Percentiles rank a stretch among this genome's conserved stretches.
Evolutionary conservation across 1,140 invertebrate genomes (phyloP).

Genomic region (Drosophila baimaii): DNA sequence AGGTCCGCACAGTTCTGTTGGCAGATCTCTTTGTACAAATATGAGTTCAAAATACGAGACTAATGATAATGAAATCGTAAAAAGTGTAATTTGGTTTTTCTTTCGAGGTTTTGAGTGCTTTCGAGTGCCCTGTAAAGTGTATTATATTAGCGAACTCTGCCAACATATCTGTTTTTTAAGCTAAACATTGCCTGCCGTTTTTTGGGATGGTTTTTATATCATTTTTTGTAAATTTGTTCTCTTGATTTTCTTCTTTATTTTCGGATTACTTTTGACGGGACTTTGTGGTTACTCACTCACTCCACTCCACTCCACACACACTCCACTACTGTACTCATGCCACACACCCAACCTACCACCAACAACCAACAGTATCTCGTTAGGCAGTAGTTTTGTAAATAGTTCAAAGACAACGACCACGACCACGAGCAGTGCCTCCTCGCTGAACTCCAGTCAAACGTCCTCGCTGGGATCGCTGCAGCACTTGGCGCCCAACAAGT

Average conservation of each 20-base stretch:
- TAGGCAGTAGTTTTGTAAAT: slow-evolving; percentile 84
- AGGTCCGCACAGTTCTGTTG: slow-evolving; percentile 21
- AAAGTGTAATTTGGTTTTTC: background rate
- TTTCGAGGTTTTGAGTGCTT: background rate
- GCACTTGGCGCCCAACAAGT: slow-evolving; percentile 78
- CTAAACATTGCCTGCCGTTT: slow-evolving; percentile 30
- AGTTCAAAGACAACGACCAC: slow-evolving; percentile 70
- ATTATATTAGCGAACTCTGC: background rate
- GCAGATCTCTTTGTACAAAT: background rate
- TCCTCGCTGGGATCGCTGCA: slow-evolving; percentile 58
- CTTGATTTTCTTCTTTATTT: slow-evolving; percentile 61
- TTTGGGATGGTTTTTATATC: slow-evolving; percentile 26
- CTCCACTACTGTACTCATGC: slow-evolving; percentile 5
- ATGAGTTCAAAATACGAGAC: background rate
- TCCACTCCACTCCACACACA: slow-evolving; percentile 26
- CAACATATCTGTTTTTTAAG: slow-evolving; percentile 4
- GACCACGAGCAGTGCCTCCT: slow-evolving; percentile 54
- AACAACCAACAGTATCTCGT: slow-evolving; percentile 74
- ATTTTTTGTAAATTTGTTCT: slow-evolving; percentile 46
- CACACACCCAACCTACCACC: slow-evolving; percentile 52
- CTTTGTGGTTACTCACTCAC: slow-evolving; percentile 51
- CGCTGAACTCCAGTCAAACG: slow-evolving; percentile 46
- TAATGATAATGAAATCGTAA: background rate
- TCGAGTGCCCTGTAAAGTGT: background rate
- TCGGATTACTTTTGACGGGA: slow-evolving; percentile 70